These are phyloP conservation scores for Propithecus perrieri DNA, from an alignment of 2,797 vertebrate species.

Conservation along the genomic window DNA sequence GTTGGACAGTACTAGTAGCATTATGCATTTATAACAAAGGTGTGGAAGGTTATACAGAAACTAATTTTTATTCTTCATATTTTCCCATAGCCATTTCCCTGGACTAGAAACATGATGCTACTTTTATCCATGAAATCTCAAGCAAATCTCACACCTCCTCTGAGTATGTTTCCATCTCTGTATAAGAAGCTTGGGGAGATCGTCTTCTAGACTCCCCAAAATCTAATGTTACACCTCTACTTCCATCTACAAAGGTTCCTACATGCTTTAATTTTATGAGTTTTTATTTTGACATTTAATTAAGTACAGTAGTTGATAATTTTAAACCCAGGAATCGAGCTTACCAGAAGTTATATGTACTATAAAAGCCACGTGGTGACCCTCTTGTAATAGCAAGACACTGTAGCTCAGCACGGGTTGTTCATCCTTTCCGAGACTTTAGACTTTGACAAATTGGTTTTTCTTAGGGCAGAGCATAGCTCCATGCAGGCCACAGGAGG, in stretches of 20 bases:
- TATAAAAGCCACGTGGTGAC: not conserved
- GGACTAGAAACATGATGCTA: not conserved
- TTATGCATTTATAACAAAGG: not conserved
- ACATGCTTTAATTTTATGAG: not conserved
- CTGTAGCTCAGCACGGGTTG: not conserved
- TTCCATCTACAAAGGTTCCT: not conserved
- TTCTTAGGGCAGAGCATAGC: not conserved
- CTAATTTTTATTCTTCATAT: constrained; percentile 29
- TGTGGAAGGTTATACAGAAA: not conserved
- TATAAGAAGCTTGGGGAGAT: not conserved
- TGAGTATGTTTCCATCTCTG: constrained; percentile 1
- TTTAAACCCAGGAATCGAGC: constrained; percentile 13
- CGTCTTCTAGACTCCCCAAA: not conserved
- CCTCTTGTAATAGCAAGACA: not conserved
- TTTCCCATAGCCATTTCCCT: constrained; percentile 3
- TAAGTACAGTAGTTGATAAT: not conserved
- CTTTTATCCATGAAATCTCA: not conserved
- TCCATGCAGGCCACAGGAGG: not conserved
- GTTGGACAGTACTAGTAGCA: not conserved
- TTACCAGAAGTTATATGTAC: not conserved
- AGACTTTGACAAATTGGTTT: not conserved
- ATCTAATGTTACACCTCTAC: not conserved
- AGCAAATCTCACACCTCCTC: not conserved
- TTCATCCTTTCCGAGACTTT: not conserved
- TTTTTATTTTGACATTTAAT: constrained; percentile 36